Base-by-base conservation (phyloP, 2,113 vertebrate genomes). In the Hemichromis elongatus region DNA sequence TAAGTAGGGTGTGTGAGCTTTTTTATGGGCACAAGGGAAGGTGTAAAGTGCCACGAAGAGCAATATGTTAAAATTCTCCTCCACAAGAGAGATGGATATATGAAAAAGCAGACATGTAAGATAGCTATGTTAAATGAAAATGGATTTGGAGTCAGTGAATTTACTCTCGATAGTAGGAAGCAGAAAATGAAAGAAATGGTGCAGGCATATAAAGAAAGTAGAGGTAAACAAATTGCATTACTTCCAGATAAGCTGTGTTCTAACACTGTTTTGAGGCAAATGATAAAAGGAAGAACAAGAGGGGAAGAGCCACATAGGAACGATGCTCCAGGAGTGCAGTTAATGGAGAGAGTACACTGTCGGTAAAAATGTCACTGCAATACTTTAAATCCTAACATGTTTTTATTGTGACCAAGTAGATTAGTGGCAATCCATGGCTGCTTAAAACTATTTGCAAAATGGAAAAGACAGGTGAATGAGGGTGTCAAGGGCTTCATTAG, bases 401-500 rank as follows among this genome's bases (percentile, higher is more conserved):
- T 89, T 91, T 82, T 80, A 82, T 90, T 92, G 26, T 85, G 70
- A 81, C 63, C 3, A 66, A 4, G 61, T 35, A 21, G 66, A 86
- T 91, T 82, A 80, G 86, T 8, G 7, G 63, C 33, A 57, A 73
- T 57, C 37, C 52, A 21, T 37, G 53, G 77, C 42, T 79, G 66
- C 80, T 89, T 82, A 40, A 88, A 86, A 88, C 61, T 14, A 86
- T 59, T 80, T 28, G 83, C 13, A 16, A 70, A 90, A 85, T 84
- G 6, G 16, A 88, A 78, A 57, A 84, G 91, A 85, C 90, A 91
- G 84, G 89, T 93, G 90, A 92, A 89, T 77, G 85, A 87, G 82
- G 40, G 78, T 84, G 83, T 80, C 80, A 33, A 85, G 79, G 80
- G 84, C 82, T 89, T 91, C 90, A 93, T 94, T 92, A 91, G 86